Evolutionary conservation across 2,113 vertebrate species (phyloP), one percentile per base, ranked within the genome.

Genomic region (Dolichotis patagonum): DNA sequence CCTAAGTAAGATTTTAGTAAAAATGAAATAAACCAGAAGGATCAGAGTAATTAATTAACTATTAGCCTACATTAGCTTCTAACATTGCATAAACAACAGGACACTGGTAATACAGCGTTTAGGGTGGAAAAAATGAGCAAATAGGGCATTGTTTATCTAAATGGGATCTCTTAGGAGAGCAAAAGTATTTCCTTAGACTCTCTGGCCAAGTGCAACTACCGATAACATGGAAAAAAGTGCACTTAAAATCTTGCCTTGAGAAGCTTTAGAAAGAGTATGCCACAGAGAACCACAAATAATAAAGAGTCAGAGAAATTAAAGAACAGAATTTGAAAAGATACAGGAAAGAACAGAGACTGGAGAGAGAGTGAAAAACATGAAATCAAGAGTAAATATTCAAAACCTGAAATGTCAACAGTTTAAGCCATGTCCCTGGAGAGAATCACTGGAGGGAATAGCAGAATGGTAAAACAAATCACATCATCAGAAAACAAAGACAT

Each of bases 371-470:
- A 80, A 46, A 96, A 95, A 7, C 54, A 89, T 91, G 43, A 73
- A 94, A 93, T 8, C 24, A 60, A 95, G 35, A 93, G 43, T 26
- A 75, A 86, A 32, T n/a, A 63, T 80, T 88, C 73, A 28, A 96
- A 94, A 96, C 95, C 28, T 73, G 71, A 83, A 56, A 93, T 81
- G 56, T 91, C 43, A 85, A 10, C 16, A 88, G 38, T 35, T 86
- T 17, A 78, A 95, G 22, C 49, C 26, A 80, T 30, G 67, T 90
- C 6, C 19, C 32, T 88, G 49, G 77, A 88, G 41, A 67, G 43
- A 93, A 63, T 86, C 52, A 86, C 67, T 82, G 52, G 38, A 90
- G 43, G 26, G 20, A 82, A 43, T 71, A 88, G 89, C 46, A 91
- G 73, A 91, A 86, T 60, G 69, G 35, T 22, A 71, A 26, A 73